Evolutionary conservation across 2,113 vertebrate genomes (phyloP).

Genomic region (Plestiodon gilberti): DNA sequence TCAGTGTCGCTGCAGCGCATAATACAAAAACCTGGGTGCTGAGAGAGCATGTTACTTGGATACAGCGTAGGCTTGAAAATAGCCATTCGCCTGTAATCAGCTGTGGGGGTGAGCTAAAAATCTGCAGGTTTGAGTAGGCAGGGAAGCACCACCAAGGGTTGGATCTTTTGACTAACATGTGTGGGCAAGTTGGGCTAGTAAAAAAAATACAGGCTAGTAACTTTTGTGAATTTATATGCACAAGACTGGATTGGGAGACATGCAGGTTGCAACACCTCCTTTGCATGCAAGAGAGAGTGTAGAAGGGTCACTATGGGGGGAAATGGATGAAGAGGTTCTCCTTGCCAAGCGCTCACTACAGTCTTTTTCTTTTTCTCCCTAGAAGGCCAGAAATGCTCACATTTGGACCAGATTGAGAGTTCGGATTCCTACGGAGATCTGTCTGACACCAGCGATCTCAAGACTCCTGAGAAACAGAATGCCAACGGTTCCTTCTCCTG

Average conservation of each 20-base stretch:
- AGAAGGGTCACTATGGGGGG: not conserved
- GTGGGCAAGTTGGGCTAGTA: not conserved
- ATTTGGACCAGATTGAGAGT: conserved; percentile 95
- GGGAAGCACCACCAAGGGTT: no score
- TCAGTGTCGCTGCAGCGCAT: conserved; percentile 7
- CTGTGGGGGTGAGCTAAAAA: not conserved
- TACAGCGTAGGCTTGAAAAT: not conserved
- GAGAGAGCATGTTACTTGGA: not conserved
- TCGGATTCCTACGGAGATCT: conserved; percentile 94
- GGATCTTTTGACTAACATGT: not conserved
- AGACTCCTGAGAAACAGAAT: conserved; percentile 90
- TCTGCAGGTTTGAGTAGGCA: not conserved
- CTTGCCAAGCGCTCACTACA: not conserved
- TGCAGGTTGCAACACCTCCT: not conserved
- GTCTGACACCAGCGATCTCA: conserved; percentile 91
- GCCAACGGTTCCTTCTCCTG: conserved; percentile 88
- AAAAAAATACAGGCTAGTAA: not conserved
- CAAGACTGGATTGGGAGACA: not conserved
- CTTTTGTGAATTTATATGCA: not conserved
- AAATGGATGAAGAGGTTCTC: not conserved
- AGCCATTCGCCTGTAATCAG: not conserved
- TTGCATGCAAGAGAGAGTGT: not conserved
- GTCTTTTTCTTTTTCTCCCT: conserved; percentile 49
- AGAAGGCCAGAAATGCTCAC: conserved; percentile 93
- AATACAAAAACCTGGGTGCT: not conserved